Evolutionary conservation across 2,888 invertebrate species (phyloP), one percentile per base, ranked within the genome.

Genomic region (Lordiphosa fenestrarum): DNA sequence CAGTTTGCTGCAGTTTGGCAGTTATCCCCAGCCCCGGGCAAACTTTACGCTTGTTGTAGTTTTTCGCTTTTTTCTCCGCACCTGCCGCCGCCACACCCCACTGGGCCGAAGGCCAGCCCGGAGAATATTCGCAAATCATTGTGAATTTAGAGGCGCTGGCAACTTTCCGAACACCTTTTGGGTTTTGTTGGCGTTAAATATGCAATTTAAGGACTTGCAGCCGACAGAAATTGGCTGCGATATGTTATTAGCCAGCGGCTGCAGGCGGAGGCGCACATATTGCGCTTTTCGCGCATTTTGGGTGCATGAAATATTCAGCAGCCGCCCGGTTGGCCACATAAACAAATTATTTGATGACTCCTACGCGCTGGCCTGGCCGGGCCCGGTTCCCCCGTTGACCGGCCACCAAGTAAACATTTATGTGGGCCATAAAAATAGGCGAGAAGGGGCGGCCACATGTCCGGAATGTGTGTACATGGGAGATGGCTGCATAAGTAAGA

Each of bases 381-480:
- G 73, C 60, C 64, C 69, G 38, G 3, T 21, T 40, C 9, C 30
- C 3, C 10, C 21, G 30, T 19, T 66, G 66, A 42, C 66, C 44
- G 62, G 84, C 66, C 84, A 81, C 77, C 84, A 81, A 81, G 77
- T 78, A 81, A 76, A 73, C 82, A 81, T 78, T 78, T 81, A 78
- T 76, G 82, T 53, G 40, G 51, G 60, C 57, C 84, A 81, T 84
- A 78, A 78, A 30, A 78, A 84, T 78, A 84, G 77, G 84, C 77
- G 81, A 76, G 80, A 69, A 66, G 47, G 51, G 73, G 69, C 69
- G 63, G 57, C 40, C 68, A 56, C 62, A 59, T 53, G 46, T 33
- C n/a, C 19, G 9, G 19, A 30, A 33, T 33, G 39, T 39, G 47
- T 35, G 37, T 19, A 4, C 19, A 4, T 19, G 2, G 3, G 0